phyloP scores from a whole-genome alignment of 1,140 invertebrate species.

The Onthophagus taurus region DNA sequence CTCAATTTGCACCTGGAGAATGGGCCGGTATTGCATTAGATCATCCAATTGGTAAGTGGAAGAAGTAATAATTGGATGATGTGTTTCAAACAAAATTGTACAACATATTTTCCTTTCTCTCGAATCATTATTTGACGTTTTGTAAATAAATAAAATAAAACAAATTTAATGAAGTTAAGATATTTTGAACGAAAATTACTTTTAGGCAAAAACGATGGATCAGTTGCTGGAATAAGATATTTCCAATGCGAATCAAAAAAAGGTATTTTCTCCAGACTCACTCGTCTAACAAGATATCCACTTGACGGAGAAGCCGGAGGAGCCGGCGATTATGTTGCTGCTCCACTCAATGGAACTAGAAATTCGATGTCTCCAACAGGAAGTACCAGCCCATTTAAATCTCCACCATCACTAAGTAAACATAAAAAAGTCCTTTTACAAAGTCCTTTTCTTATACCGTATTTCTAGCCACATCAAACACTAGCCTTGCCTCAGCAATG shows the following conservation, averaged over 20 bases:
- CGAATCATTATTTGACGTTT: too few relatives aligned
- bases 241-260: constrained; percentile 91
- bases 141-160: too few relatives aligned
- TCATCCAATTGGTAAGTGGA: constrained; percentile 66
- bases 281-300: constrained; percentile 70
- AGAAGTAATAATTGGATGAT: not conserved
- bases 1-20: constrained; percentile 88
- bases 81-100: too few relatives aligned
- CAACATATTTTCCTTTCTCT: too few relatives aligned
- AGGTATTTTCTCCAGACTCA: constrained; percentile 88
- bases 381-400: constrained; percentile 39
- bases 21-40: constrained; percentile 97
- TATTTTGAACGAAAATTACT: too few relatives aligned
- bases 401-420: constrained; percentile 38
- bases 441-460: not conserved
- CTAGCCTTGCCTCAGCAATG: constrained; percentile 44
- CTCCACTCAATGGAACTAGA: constrained; percentile 22
- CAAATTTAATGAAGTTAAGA: too few relatives aligned
- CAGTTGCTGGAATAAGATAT: constrained; percentile 82
- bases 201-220: constrained; percentile 93
- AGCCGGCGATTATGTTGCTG: constrained; percentile 15
- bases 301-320: constrained; percentile 40
- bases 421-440: not conserved
- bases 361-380: constrained; percentile 40
- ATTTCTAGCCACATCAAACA: constrained; percentile 51